Evolutionary conservation across 1,140 invertebrate species (phyloP).

Genomic region (Acromyrmex echinatior): DNA sequence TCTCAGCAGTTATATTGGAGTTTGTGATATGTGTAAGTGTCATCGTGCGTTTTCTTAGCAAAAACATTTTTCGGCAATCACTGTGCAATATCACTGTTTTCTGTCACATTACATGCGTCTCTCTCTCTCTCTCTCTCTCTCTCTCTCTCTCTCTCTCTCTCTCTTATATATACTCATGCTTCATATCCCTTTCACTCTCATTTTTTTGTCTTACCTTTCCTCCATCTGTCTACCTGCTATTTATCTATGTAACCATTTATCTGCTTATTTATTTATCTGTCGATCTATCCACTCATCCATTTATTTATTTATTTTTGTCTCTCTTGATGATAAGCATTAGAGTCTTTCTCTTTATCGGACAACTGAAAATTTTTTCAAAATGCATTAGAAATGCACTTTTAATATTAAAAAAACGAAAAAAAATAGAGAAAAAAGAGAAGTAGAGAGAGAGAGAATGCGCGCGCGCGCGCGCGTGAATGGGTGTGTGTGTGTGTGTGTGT

Average conservation of each 20-base stretch:
- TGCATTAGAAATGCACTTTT: not conserved
- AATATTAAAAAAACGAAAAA: not conserved
- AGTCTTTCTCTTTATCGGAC: not conserved
- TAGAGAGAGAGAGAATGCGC: not conserved
- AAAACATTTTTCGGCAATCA: conserved; percentile 33
- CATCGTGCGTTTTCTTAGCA: conserved; percentile 42
- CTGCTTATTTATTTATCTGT: not conserved
- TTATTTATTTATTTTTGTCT: conserved; percentile 21
- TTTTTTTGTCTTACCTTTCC: not conserved
- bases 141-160: not conserved
- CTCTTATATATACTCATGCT: not conserved
- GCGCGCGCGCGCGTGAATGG: too few relatives aligned
- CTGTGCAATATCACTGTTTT: not conserved
- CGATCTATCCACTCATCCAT: not conserved
- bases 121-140: not conserved
- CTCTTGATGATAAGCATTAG: not conserved
- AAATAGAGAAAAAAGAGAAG: not conserved
- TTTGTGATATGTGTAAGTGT: conserved; percentile 66
- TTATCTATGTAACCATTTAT: not conserved
- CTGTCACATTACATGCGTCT: not conserved
- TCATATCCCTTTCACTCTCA: not conserved
- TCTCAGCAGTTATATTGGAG: conserved; percentile 82
- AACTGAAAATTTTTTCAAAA: not conserved
- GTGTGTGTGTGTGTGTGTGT: not conserved
- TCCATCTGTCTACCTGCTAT: not conserved